Evolutionary conservation across 2,113 vertebrate species (phyloP).

Genomic region (Megaceryle maxima): DNA sequence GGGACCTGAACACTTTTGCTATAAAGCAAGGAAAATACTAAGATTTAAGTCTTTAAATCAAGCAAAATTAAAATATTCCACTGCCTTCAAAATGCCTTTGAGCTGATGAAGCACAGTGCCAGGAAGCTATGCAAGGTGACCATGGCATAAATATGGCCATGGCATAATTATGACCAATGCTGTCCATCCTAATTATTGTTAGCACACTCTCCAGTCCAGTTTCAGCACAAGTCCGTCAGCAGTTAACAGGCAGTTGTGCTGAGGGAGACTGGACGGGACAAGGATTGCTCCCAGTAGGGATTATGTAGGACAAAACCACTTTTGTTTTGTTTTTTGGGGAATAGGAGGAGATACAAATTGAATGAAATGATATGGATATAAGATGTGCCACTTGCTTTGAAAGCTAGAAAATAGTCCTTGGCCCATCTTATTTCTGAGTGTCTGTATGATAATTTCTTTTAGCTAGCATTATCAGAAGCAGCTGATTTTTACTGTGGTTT

Average conservation of each 20-base stretch:
- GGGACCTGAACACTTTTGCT: not conserved
- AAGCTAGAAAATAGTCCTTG: not conserved
- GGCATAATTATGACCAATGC: not conserved
- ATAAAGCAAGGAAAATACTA: not conserved
- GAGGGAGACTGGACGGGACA: not conserved
- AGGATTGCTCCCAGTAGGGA: not conserved
- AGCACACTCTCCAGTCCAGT: not conserved
- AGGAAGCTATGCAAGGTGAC: not conserved
- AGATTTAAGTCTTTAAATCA: not conserved
- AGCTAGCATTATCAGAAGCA: not conserved
- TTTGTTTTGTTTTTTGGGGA: not conserved
- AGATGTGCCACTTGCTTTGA: not conserved
- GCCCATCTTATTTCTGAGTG: not conserved
- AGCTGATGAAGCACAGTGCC: not conserved
- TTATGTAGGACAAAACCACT: not conserved
- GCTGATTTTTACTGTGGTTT: not conserved
- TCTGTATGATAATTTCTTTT: not conserved
- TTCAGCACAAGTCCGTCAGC: not conserved
- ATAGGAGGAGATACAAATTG: not conserved
- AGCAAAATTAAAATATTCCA: not conserved
- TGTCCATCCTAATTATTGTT: not conserved
- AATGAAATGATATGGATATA: not conserved
- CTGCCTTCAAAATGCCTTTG: not conserved
- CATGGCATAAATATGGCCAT: not conserved
- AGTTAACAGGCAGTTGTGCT: not conserved